Evolutionary conservation across 2,113 vertebrate species (phyloP), one percentile per base, ranked within the genome.

Genomic region (Bujurquina vittata): DNA sequence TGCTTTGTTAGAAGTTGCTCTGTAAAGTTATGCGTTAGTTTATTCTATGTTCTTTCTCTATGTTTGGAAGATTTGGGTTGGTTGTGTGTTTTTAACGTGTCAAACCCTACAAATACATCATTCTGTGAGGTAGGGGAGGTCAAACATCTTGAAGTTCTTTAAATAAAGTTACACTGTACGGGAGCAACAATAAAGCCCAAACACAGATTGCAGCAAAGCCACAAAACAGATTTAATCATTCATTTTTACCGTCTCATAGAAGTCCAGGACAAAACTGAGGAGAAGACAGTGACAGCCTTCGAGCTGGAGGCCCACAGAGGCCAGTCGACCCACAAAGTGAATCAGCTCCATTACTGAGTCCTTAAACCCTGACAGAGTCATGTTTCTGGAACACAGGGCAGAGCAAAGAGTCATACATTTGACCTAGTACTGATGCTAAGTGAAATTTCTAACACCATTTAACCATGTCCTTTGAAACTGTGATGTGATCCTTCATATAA

Each of bases 191-290:
- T 29, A 72, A 72, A 33, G 0, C 10, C 0, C 46, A 31, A 52
- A 49, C 18, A 31, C 26, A 72, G 46, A 54, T 72, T 33, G 29
- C 3, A 10, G 31, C 43, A 52, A 72, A 22, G 8, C 20, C 20
- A 55, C 46, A 49, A 49, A 46, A 62, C 37, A 33, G 52, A 62
- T 67, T 5, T 2, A 57, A 1, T 0, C n/a, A 26, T 20, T 4
- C 77, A 0, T 56, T 60, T 72, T 33, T 96, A 99, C 98, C 10
- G 92, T 97, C 76, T 96, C 96, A 89, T 98, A 99, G 94, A 99
- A 99, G 88, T 97, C 96, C 93, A 99, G 94, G 69, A 97, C 88
- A 84, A 98, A 97, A 86, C 95, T 94, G 43, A 99, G 91, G 57
- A 99, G 90, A n/a, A 99, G 95, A 3, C 91, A 75, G 77, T 92